These are phyloP conservation scores for Poeciliopsis turneri DNA, from an alignment of 2,797 vertebrate genomes.

Conservation along the genomic window DNA sequence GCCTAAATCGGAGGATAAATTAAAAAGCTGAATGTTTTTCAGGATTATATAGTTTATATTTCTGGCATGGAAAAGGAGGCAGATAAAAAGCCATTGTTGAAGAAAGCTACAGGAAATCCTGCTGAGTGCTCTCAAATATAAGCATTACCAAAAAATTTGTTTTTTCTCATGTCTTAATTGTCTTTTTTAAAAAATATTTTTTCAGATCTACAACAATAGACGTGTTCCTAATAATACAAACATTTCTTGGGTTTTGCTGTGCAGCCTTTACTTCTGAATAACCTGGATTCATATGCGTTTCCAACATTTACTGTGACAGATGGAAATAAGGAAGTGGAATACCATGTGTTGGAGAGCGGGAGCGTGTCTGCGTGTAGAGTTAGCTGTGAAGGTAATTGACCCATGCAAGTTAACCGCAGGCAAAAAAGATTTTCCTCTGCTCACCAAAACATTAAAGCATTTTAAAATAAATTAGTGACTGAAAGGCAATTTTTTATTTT, in stretches of 20 bases:
- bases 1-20: neutral
- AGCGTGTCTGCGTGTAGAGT: neutral
- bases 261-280: neutral
- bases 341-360: conserved; percentile 1
- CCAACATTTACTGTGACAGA: neutral
- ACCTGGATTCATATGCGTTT: neutral
- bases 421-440: neutral
- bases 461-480: neutral
- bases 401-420: neutral
- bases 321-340: neutral
- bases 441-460: neutral
- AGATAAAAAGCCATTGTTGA: neutral
- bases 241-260: neutral
- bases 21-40: neutral
- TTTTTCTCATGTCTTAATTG: neutral
- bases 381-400: neutral
- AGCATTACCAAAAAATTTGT: neutral
- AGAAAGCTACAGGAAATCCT: neutral
- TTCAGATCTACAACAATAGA: neutral
- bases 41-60: neutral
- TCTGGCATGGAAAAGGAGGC: neutral
- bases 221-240: conserved; percentile 12
- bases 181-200: neutral
- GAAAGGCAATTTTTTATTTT: neutral
- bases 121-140: neutral